Evolutionary conservation across 2,888 invertebrate genomes (phyloP), one percentile per base, ranked within the genome.

Genomic region (Camponotus fellah): DNA sequence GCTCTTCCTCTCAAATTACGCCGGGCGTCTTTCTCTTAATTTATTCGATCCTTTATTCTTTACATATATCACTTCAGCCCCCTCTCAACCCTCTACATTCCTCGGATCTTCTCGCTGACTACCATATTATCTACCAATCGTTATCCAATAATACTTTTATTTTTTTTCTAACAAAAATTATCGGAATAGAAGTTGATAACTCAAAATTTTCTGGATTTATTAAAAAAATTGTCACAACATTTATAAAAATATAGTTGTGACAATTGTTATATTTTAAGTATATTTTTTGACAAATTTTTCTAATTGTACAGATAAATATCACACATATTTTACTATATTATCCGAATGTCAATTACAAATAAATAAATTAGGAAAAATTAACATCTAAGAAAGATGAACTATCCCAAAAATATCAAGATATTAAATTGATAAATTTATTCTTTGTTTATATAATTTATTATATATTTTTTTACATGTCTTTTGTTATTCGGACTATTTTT

Each of bases 1-100:
- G 64, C 43, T 74, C 62, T 80, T 77, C 49, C 37, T 77, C 79
- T 64, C 81, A 76, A 81, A 65, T 76, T 81, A 81, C 81, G 64
- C 53, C 32, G 8, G 49, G 53, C 53, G 37, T 84, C 56, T 34
- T 68, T 84, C 49, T 72, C 75, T 64, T 65, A 64, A 60, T 68
- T 76, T 60, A 65, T 72, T 74, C 56, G 17, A 66, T 43, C 37
- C 56, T 72, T 32, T 46, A 43, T 66, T 34, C 58, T 71, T 53
- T 60, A 26, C 60, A 62, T 66, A n/a, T n/a, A 60, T 68, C 62
- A 65, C 86, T 79, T 83, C 53, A 84, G 66, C 76, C 76, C 80
- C 68, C 84, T 83, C 82, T 81, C 72, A 49, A 49, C 14, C 6
- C 40, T 66, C 32, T 10, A 72, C 46, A 69, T 80, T 46, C 46